phyloP scores from a whole-genome alignment of 2,113 vertebrate genomes.

The Corythornis cristatus region DNA sequence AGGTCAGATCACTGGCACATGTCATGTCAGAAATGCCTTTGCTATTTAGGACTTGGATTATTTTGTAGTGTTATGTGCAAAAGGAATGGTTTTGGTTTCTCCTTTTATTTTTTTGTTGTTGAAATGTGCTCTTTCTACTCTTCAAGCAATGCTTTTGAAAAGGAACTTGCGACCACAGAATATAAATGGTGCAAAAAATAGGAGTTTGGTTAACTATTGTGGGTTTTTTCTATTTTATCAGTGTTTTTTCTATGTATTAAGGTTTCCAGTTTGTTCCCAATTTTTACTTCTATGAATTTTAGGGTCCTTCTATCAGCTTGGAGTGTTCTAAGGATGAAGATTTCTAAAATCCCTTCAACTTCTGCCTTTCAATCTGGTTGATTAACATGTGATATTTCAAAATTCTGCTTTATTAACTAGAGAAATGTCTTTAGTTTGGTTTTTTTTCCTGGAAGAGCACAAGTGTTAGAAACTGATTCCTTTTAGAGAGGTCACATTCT shows the following conservation, averaged over 20 bases:
- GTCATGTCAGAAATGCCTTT: neutral
- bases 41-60: neutral
- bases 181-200: too few species aligned
- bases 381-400: neutral
- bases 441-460: neutral
- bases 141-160: neutral
- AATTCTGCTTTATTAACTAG: neutral
- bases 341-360: neutral
- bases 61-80: neutral
- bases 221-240: neutral
- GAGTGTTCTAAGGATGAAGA: neutral
- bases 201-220: too few species aligned
- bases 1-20: neutral
- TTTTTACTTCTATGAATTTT: neutral
- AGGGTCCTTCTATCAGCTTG: neutral
- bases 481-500: neutral
- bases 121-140: neutral
- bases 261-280: accelerated
- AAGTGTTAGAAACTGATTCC: neutral
- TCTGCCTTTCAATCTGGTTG: neutral
- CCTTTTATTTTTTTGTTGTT: neutral
- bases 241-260: neutral
- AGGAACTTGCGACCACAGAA: neutral
- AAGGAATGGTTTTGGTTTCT: accelerated
- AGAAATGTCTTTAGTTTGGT: neutral